phyloP scores from a whole-genome alignment of 2,113 vertebrate genomes.

The Meleagris gallopavo region DNA sequence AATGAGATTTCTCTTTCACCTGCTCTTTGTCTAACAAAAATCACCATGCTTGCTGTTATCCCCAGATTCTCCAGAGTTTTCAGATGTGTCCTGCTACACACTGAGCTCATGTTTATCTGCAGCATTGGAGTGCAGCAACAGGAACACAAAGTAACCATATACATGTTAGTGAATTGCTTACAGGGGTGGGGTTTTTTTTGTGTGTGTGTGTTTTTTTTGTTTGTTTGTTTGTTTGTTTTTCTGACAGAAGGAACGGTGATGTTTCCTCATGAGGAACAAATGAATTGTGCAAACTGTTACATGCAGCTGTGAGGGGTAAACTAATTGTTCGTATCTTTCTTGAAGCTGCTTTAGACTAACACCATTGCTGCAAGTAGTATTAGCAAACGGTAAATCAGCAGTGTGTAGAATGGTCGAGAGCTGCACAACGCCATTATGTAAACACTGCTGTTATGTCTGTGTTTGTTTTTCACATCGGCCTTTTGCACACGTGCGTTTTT shows the following conservation, averaged over 20 bases:
- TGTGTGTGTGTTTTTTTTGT: too few relatives aligned
- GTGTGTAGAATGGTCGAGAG: rapidly evolving
- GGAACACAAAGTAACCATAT: not conserved
- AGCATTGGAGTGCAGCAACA: not conserved
- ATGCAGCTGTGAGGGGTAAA: not conserved
- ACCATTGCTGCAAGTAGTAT: not conserved
- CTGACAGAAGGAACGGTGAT: conserved; percentile 19
- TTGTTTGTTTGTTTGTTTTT: not conserved
- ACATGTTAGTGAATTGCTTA: not conserved
- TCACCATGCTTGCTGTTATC: not conserved
- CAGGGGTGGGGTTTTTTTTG: too few relatives aligned
- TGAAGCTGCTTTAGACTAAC: not conserved
- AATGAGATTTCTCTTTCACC: conserved; percentile 10
- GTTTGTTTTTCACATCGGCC: not conserved
- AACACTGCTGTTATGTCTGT: not conserved
- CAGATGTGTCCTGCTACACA: not conserved
- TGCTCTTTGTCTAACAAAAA: not conserved
- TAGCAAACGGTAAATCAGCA: not conserved
- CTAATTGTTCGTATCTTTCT: not conserved
- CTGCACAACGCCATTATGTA: not conserved
- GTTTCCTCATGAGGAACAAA: conserved; percentile 43
- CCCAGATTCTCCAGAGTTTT: not conserved
- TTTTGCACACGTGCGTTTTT: not conserved
- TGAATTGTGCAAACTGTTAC: not conserved
- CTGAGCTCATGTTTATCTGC: not conserved